Evolutionary conservation across 2,113 vertebrate species (phyloP).

Genomic region (Odontesthes bonariensis): DNA sequence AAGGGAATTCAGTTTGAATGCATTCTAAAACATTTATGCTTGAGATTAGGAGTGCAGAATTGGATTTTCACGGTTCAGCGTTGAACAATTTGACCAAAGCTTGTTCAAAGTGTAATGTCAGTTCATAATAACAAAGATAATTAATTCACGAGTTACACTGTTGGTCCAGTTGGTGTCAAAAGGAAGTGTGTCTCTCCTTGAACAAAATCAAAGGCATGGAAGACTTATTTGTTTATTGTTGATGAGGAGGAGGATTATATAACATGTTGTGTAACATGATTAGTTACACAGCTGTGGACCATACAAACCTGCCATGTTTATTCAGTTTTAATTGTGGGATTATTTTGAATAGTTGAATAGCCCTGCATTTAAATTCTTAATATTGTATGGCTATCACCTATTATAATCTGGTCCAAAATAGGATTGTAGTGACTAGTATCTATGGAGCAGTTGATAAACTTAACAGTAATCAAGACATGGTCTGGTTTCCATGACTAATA

Average conservation of each 20-base stretch:
- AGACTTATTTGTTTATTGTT: background rate
- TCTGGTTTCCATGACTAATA: background rate
- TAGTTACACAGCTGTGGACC: background rate
- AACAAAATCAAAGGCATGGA: background rate
- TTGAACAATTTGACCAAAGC: background rate
- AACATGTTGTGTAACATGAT: background rate
- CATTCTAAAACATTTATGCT: background rate
- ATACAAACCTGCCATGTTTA: background rate
- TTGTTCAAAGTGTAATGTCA: background rate
- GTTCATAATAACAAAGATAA: conserved; percentile 1
- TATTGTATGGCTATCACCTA: background rate
- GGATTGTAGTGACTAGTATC: background rate
- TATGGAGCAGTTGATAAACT: background rate
- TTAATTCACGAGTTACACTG: background rate
- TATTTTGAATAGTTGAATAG: background rate
- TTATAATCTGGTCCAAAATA: background rate
- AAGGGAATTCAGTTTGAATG: background rate
- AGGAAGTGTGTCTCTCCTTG: background rate
- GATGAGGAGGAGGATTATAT: background rate
- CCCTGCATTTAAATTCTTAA: background rate
- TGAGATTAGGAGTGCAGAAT: background rate
- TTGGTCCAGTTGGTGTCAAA: background rate
- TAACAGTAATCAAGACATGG: background rate
- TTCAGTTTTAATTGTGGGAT: background rate
- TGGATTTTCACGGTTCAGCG: background rate